These are phyloP conservation scores for Oscheius sp. DNA, from an alignment of 2,888 invertebrate genomes.

Conservation along the genomic window DNA sequence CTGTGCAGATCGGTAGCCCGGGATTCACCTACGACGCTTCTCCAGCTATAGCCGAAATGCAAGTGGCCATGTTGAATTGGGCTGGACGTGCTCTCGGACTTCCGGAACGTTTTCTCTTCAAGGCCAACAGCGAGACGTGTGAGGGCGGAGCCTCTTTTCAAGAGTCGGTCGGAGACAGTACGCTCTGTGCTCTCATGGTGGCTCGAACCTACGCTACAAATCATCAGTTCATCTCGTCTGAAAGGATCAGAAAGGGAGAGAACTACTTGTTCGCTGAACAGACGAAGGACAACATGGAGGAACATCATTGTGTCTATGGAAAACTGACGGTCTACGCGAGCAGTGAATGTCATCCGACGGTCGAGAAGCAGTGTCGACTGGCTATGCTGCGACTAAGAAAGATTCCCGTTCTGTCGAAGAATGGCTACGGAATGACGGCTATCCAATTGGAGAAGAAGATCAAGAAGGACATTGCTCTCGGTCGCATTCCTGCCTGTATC, in stretches of 20 bases:
- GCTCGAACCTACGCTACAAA: constrained; percentile 17
- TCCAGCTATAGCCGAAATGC: constrained; percentile 30
- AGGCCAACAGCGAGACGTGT: constrained; percentile 28
- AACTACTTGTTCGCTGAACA: constrained; percentile 21
- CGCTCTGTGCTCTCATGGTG: constrained; percentile 27
- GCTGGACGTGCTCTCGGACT: constrained; percentile 28
- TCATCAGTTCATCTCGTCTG: background rate
- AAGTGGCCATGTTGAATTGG: constrained; percentile 33
- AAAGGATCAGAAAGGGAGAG: background rate
- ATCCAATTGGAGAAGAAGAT: constrained; percentile 19
- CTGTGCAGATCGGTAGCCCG: constrained; percentile 16
- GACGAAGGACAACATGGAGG: constrained; percentile 4
- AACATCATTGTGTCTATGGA: constrained; percentile 1
- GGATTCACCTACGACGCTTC: constrained; percentile 31
- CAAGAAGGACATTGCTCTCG: constrained; percentile 17
- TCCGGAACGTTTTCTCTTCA: constrained; percentile 25
- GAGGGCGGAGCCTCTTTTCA: constrained; percentile 24
- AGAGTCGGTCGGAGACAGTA: constrained; percentile 32
- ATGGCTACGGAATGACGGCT: constrained; percentile 26
- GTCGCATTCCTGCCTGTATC: constrained; percentile 13
- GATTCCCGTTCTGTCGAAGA: constrained; percentile 4
- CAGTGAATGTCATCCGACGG: constrained; percentile 4
- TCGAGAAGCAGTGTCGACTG: constrained; percentile 25
- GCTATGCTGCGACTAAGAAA: constrained; percentile 19
- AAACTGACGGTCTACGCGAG: constrained; percentile 23